Conservation (phyloP, 2,888 invertebrate genomes). For the Halocaridina rubra region DNA sequence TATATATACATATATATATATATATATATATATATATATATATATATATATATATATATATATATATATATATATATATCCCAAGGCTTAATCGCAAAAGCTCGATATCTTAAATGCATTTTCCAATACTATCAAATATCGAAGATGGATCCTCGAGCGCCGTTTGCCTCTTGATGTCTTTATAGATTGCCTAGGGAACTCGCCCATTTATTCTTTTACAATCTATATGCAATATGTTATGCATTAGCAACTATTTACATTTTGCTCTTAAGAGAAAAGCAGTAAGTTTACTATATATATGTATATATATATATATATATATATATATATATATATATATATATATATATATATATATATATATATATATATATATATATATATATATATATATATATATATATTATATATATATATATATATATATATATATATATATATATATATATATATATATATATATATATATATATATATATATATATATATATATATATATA, state of each 20-base stretch:
- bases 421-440: conserved; percentile 14
- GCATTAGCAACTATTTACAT: neutral
- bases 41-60: conserved; percentile 3
- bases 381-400: neutral
- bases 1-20: neutral
- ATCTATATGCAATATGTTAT: neutral
- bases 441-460: conserved; percentile 17
- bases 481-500: neutral
- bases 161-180: neutral
- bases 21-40: conserved; percentile 6
- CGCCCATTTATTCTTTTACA: neutral
- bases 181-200: neutral
- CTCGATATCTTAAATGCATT: neutral
- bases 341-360: neutral
- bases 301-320: neutral
- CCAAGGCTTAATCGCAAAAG: neutral
- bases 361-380: neutral
- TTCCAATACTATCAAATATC: neutral
- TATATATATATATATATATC: conserved; percentile 4
- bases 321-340: neutral
- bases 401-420: neutral
- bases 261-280: neutral
- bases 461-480: conserved; percentile 18
- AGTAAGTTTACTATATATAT: neutral
- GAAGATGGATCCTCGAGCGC: neutral